A percentile compares a stretch with the other conserved stretches of the same genome.
These are phyloP conservation scores for Antheraea mylitta DNA, from an alignment of 1,140 invertebrate genomes.

Conservation along the genomic window DNA sequence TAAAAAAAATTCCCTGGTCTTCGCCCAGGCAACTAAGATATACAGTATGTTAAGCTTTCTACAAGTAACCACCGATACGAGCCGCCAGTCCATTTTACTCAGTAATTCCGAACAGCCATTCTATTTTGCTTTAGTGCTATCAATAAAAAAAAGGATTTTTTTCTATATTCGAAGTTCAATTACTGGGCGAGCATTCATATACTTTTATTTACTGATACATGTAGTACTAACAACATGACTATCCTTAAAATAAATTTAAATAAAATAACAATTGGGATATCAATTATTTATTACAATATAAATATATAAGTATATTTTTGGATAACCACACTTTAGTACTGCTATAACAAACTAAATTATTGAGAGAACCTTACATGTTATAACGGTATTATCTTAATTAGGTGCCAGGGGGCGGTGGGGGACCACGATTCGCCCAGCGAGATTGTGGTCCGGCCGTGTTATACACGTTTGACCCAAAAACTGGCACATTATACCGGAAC, in stretches of 20 bases:
- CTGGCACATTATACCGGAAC: conserved; percentile 43
- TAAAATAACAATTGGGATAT: conserved; percentile 2
- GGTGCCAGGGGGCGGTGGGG: conserved; percentile 63
- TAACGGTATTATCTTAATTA: conserved; percentile 31
- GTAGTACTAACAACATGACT: too few relatives aligned
- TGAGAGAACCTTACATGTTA: conserved; percentile 33
- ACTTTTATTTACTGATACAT: too few relatives aligned
- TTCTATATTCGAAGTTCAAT: too few relatives aligned
- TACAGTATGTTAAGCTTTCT: too few relatives aligned
- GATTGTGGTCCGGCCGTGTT: conserved; percentile 39
- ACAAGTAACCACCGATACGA: too few relatives aligned
- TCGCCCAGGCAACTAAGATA: too few relatives aligned
- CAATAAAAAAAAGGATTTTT: too few relatives aligned
- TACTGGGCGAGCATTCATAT: too few relatives aligned
- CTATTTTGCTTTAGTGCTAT: too few relatives aligned
- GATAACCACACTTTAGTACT: conserved; percentile 70
- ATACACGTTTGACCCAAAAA: conserved; percentile 54
- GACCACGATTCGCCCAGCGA: conserved; percentile 48
- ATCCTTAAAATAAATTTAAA: neutral
- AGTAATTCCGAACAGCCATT: too few relatives aligned
- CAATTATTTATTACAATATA: conserved; percentile 59
- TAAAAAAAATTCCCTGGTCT: too few relatives aligned
- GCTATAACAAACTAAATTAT: conserved; percentile 34
- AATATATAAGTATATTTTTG: conserved; percentile 63
- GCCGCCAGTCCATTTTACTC: too few relatives aligned